Percentiles rank a stretch among this genome's conserved stretches.
phyloP scores from a whole-genome alignment of 2,888 invertebrate species.

The Synergus japonicus region DNA sequence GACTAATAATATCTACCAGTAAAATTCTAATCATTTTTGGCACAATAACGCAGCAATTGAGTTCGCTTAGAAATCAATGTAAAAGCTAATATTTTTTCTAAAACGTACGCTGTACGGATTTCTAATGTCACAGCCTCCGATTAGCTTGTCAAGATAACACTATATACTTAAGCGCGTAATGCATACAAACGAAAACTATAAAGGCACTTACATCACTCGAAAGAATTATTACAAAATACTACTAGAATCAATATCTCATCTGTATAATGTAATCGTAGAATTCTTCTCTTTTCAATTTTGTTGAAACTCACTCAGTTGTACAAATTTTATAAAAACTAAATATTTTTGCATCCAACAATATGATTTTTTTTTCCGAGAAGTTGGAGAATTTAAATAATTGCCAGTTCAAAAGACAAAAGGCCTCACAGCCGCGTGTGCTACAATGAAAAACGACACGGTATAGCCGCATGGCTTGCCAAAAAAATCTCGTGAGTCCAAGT shows the following conservation, averaged over 20 bases:
- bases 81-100: neutral
- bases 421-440: constrained; percentile 77
- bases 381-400: neutral
- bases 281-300: neutral
- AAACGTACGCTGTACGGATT: constrained; percentile 22
- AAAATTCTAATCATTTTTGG: neutral
- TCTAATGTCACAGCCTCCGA: constrained; percentile 23
- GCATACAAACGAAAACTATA: constrained; percentile 46
- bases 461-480: constrained; percentile 77
- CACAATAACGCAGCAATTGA: constrained; percentile 32
- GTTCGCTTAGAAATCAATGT: constrained; percentile 9
- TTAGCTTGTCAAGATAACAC: constrained; percentile 28
- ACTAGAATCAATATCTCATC: constrained; percentile 14
- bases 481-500: constrained; percentile 70
- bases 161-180: constrained; percentile 42
- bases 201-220: constrained; percentile 55
- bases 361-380: neutral
- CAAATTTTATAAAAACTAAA: neutral
- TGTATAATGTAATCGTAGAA: constrained; percentile 5
- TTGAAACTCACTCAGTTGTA: neutral
- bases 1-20: neutral
- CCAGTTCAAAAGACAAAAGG: constrained; percentile 53
- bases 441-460: constrained; percentile 78
- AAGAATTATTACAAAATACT: constrained; percentile 21
- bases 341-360: neutral